These are phyloP conservation scores for Drosophila truncata DNA, from an alignment of 1,140 invertebrate genomes.

Conservation along the genomic window DNA sequence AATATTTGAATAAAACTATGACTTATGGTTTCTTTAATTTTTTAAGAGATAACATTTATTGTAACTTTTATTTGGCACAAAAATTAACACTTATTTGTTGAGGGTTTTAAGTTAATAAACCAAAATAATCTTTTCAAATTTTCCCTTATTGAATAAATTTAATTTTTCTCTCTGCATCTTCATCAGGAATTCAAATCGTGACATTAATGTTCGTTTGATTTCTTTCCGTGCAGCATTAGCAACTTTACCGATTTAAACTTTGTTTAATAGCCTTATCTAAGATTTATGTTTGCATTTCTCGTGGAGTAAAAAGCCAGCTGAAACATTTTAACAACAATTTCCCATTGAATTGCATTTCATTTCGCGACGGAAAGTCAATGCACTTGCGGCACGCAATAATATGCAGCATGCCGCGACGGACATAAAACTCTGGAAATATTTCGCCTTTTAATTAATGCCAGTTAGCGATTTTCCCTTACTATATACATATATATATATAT, in stretches of 20 bases:
- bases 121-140: neutral
- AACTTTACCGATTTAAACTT: conserved; percentile 24
- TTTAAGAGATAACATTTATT: no score
- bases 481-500: neutral
- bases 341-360: conserved; percentile 42
- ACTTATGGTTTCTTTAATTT: neutral
- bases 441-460: conserved; percentile 75
- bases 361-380: conserved; percentile 55
- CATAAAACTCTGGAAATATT: conserved; percentile 49
- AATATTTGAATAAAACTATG: neutral
- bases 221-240: conserved; percentile 8
- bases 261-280: conserved; percentile 44
- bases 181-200: neutral
- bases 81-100: neutral
- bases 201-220: neutral
- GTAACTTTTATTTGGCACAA: no score
- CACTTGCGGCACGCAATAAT: conserved; percentile 61
- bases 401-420: conserved; percentile 52
- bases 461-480: conserved; percentile 27
- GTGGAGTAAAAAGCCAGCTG: conserved; percentile 8
- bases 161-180: neutral
- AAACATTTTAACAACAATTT: conserved; percentile 43
- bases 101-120: neutral
- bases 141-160: fast-evolving
- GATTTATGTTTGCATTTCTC: conserved; percentile 37